Percentiles rank a stretch among this genome's conserved stretches.
phyloP scores from a whole-genome alignment of 2,113 vertebrate genomes.

The Alethe diademata region DNA sequence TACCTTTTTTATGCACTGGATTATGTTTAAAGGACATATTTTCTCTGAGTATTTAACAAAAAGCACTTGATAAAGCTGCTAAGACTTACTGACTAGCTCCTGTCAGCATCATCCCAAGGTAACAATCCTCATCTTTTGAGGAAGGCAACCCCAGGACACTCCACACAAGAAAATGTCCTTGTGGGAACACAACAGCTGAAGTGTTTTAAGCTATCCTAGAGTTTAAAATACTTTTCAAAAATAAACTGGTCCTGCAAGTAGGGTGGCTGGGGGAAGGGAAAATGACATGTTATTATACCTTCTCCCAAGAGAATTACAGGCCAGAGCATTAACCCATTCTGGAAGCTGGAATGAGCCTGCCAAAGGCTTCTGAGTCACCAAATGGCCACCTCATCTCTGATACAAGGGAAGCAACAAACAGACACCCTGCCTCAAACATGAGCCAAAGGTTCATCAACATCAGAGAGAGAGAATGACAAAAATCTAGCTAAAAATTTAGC shows the following conservation, averaged over 20 bases:
- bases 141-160: neutral
- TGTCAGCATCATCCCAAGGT: neutral
- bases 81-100: neutral
- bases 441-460: neutral
- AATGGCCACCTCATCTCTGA: neutral
- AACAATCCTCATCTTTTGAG: neutral
- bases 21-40: neutral
- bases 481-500: neutral
- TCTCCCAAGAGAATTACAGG: neutral
- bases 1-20: neutral
- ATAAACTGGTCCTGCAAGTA: neutral
- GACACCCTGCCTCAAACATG: neutral
- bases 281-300: neutral
- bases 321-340: neutral
- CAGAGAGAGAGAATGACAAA: neutral
- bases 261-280: neutral
- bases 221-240: neutral
- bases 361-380: neutral
- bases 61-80: neutral
- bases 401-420: neutral
- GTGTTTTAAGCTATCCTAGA: neutral
- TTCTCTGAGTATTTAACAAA: neutral
- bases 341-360: neutral
- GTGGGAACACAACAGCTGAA: neutral
- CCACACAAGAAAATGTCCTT: neutral